Evolutionary conservation across 1,140 invertebrate species (phyloP), one percentile per base, ranked within the genome.

Genomic region (Orchesella cincta): DNA sequence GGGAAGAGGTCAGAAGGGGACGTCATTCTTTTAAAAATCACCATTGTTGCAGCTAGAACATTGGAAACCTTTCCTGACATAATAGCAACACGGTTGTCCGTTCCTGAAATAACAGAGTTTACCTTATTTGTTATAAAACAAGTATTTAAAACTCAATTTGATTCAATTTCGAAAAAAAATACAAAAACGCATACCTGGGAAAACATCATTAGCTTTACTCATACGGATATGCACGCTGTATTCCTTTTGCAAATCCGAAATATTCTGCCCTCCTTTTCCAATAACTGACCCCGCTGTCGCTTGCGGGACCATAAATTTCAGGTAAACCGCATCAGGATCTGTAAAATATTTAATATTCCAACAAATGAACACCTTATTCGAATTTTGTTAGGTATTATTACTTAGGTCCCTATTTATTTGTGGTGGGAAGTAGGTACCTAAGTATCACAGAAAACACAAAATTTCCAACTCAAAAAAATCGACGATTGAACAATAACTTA

Each of bases 231-330:
- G 81, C 31, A 80, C 81, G 73, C 76, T 75, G 78, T 80, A 82
- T 73, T 82, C 81, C 70, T 82, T 82, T 35, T 82, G 81, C n/a
- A 82, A 52, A 28, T 82, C 81, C 33, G 81, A 82, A 74, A 82
- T 82, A 74, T 82, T 82, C 73, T 80, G 77, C 23, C 81, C 81
- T 36, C 79, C 81, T 57, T 82, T 82, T 29, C 81, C 81, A 46
- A 82, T 82, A n/a, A 82, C 81, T 5, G 81, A 82, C 23, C 81
- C 81, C 12, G 78, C 80, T 39, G 79, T 81, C 18, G 78, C 74
- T 39, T 82, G 81, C 20, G 81, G 81, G 23, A 82, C 81, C 81
- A 82, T 78, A 62, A 82, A 82, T 62, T 82, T 82, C 33, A 82
- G 54, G 54, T 82, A 82, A 1, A 82, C 79, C 29, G 81, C 74